phyloP scores from a whole-genome alignment of 2,797 vertebrate genomes.

The Xyrichtys novacula region DNA sequence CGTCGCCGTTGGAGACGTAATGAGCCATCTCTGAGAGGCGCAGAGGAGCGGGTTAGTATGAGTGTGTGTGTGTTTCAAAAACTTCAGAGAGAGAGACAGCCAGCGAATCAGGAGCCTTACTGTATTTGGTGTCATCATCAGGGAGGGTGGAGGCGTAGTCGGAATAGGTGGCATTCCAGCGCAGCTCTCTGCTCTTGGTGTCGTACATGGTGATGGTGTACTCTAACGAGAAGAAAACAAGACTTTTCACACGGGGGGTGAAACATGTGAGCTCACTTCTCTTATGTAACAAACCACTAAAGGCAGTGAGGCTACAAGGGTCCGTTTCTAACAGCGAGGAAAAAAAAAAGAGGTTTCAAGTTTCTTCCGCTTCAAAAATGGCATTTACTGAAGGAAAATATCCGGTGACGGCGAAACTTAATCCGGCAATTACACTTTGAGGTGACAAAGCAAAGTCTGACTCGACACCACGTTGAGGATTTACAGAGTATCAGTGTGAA shows the following conservation, averaged over 20 bases:
- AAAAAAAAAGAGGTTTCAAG: constrained; percentile 12
- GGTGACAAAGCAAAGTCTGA: constrained; percentile 30
- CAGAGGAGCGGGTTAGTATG: background rate
- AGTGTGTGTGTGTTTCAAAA: background rate
- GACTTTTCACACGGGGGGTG: background rate
- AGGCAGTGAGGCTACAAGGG: background rate
- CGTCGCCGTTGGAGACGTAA: constrained; percentile 97
- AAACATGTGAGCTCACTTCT: background rate
- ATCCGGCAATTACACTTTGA: background rate
- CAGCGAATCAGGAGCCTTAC: constrained; percentile 78
- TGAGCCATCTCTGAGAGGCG: constrained; percentile 91
- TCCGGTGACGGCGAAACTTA: constrained; percentile 14
- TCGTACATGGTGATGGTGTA: constrained; percentile 99
- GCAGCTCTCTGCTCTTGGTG: constrained; percentile 95
- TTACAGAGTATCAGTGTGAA: constrained; percentile 12
- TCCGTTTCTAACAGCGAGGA: constrained; percentile 15
- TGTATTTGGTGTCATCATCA: constrained; percentile 93
- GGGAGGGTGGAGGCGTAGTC: constrained; percentile 95
- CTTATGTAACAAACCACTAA: constrained; percentile 31
- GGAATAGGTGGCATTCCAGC: constrained; percentile 98
- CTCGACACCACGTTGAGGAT: constrained; percentile 31
- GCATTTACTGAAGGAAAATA: background rate
- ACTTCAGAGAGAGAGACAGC: background rate
- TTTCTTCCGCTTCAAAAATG: constrained; percentile 19
- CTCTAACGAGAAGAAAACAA: constrained; percentile 81